Base-by-base conservation (phyloP, 2,888 invertebrate species). In the Diogma glabrata region DNA sequence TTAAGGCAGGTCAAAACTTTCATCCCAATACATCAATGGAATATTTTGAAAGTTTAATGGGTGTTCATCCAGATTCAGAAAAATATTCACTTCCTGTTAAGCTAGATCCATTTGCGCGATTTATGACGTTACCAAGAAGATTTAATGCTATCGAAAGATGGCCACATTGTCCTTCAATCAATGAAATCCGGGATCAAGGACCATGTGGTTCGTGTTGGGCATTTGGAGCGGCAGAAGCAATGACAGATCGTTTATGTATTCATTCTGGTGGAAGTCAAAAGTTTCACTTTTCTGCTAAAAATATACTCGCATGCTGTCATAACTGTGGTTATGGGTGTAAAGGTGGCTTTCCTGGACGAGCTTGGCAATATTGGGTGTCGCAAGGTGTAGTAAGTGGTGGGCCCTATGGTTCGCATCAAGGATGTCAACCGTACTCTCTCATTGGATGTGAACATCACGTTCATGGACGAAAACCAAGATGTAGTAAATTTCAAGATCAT, bases 131-230 rank as follows among this genome's bases (percentile, higher is more conserved):
- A 24, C 91, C 92, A 0, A 81, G 79, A 19, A 75, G 77, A 60
- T 94, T 94, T 65, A 91, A 94, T 72, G 71, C 92, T 0, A 75
- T 91, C 28, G 72, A 75, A 50, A 73, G 84, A 53, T 94, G 92
- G 92, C 80, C 88, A 0, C 64, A 87, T 60, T 94, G 94, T 63
- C 87, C 89, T 0, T 87, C 90, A 10, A 79, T 94, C 59, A 74
- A 75, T 49, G 87, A 88, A 71, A 79, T 91, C 53, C 75, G 90
- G 57, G 89, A 91, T 70, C 90, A 91, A 67, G 88, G 88, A 12
- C 84, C 86, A 14, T 94, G 93, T 65, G 93, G 94, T 24, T 91
- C 91, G 36, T 94, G 94, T 70, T 93, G 92, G 92, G 92, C 91
- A 3, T 89, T 91, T 66, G 91, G 88, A 28, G 89, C 91, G 8